Evolutionary conservation across 1,140 invertebrate species (phyloP), one percentile per base, ranked within the genome.

Genomic region (Drosophila nasuta): DNA sequence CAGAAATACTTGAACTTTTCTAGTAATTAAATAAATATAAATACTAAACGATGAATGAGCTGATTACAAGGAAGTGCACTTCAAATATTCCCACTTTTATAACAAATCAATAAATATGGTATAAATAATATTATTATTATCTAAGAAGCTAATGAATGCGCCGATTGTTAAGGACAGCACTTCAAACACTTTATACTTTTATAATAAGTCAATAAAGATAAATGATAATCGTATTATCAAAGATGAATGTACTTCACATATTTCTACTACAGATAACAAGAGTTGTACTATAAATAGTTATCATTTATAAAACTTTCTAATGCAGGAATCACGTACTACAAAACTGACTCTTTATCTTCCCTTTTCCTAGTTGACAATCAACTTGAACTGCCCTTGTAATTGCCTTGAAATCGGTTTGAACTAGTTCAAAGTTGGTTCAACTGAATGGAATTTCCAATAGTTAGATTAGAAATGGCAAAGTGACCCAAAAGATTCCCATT

Each of bases 371-470:
- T 38, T 10, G 6, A 33, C 38, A 43, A 43, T 43, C 41, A 43
- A 43, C 41, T 43, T 43, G 41, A 43, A 43, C 41, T 43, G 41
- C 41, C 41, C 41, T 43, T 43, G 41, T 13, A 43, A 43, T 43
- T 13, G 38, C 11, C 38, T 41, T 41, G 38, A 3, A 41, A 41
- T 41, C 11, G 38, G 38, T 11, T 8, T 10, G 3, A 41, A 41
- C 38, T 41, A n/a, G 41, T 43, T 43, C 41, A 3, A 43, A 13
- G 3, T 43, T 7, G 41, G n/a, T n/a, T 41, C n/a, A n/a, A 43
- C 1, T 25, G 3, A 43, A n/a, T 43, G 41, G 41, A 43, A 43
- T 13, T 13, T n/a, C 11, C 41, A 0, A 6, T 6, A 43, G 0
- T 43, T 4, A n/a, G 41, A 43, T 43, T 43, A 43, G 41, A 43